Evolutionary conservation across 1,140 invertebrate species (phyloP).

Genomic region (Drosophila serrata): DNA sequence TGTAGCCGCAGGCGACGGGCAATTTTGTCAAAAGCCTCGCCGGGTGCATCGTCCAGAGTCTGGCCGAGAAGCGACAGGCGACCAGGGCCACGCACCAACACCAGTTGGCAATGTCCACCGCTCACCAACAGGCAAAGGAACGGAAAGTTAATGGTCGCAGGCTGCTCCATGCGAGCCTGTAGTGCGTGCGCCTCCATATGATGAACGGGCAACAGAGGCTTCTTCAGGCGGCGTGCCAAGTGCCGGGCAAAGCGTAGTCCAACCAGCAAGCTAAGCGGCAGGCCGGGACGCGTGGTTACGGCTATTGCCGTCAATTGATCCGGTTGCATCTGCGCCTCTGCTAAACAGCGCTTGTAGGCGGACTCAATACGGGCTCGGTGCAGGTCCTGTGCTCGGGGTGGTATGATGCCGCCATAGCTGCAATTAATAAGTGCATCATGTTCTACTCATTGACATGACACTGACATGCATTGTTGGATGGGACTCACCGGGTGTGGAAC

Average conservation of each 20-base stretch:
- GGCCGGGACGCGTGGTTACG: constrained; percentile 94
- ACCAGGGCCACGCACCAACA: constrained; percentile 91
- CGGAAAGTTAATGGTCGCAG: constrained; percentile 91
- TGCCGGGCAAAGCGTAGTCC: constrained; percentile 95
- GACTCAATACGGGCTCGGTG: constrained; percentile 92
- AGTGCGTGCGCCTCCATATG: constrained; percentile 99
- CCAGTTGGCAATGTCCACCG: constrained; percentile 95
- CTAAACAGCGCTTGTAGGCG: constrained; percentile 90
- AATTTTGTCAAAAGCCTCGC: constrained; percentile 96
- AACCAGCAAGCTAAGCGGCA: constrained; percentile 92
- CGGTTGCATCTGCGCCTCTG: constrained; percentile 88
- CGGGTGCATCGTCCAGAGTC: constrained; percentile 94
- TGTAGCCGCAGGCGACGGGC: constrained; percentile 94
- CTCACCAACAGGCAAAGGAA: constrained; percentile 96
- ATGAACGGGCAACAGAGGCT: constrained; percentile 97
- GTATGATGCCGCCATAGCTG: constrained; percentile 96
- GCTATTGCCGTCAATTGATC: constrained; percentile 95
- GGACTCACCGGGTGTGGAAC: constrained; percentile 89
- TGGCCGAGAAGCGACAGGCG: constrained; percentile 93
- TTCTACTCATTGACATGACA: neutral
- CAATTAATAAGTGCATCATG: neutral
- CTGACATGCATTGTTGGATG: neutral
- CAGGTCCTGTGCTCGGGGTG: constrained; percentile 92
- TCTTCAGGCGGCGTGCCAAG: constrained; percentile 89
- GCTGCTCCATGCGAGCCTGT: constrained; percentile 89